Conservation (phyloP, 2,888 invertebrate species). For the Chromoteleia sp. region DNA sequence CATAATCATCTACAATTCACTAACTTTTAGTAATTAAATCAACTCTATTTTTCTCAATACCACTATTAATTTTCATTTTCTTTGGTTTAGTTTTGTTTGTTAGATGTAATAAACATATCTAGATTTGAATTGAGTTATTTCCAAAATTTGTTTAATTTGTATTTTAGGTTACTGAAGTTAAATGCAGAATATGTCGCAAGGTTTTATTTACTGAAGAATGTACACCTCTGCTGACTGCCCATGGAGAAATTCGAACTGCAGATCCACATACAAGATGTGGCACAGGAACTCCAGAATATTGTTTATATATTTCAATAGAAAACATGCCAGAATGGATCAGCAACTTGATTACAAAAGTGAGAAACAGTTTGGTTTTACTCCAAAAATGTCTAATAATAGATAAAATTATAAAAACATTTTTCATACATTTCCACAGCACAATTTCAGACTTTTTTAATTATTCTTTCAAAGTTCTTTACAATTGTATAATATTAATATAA, state of each 20-base stretch:
- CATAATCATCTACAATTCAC: too few species aligned
- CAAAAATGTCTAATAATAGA: too few species aligned
- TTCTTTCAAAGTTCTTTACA: too few species aligned
- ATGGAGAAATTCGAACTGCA: conserved; percentile 71
- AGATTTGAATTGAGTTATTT: neutral
- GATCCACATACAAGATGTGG: conserved; percentile 73
- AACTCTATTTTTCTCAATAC: neutral
- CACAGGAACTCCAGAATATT: conserved; percentile 74
- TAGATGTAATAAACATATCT: too few species aligned
- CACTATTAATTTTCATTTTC: neutral
- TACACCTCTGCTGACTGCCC: conserved; percentile 74
- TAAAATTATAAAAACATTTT: neutral
- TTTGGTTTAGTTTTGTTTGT: too few species aligned
- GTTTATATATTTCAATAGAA: conserved; percentile 74
- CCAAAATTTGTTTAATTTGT: neutral
- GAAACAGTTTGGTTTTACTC: too few species aligned
- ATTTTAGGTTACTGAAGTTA: conserved; percentile 75
- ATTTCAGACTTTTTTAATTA: neutral
- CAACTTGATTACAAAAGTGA: conserved; percentile 63
- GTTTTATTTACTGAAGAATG: conserved; percentile 75
- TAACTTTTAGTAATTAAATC: too few species aligned
- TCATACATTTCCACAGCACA: neutral
- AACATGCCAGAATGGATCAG: conserved; percentile 76
- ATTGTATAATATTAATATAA: too few species aligned
- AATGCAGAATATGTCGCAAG: conserved; percentile 75